Conservation (phyloP, 2,888 invertebrate species). For the Nymphalis polychloros region DNA sequence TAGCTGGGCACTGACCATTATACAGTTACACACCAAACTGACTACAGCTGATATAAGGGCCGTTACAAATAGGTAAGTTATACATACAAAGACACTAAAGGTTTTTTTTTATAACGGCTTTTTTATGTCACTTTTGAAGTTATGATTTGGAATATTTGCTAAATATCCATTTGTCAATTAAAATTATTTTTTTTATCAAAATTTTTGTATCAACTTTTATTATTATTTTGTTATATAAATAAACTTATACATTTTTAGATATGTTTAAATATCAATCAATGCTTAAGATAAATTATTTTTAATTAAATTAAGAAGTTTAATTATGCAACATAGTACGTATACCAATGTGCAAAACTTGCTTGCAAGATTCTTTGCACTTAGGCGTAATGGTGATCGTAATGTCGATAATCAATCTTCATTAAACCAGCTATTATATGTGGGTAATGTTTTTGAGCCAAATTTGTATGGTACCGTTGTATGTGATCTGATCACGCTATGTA, state of each 20-base stretch:
- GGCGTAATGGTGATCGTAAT: slow-evolving; percentile 33
- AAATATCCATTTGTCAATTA: neutral
- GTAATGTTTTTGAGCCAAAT: slow-evolving; percentile 30
- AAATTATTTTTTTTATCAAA: neutral
- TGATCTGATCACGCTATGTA: slow-evolving; percentile 14
- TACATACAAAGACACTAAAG: slow-evolving; percentile 3
- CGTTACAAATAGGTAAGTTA: slow-evolving; percentile 3
- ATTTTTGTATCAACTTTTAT: too few species aligned
- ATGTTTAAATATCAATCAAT: too few species aligned
- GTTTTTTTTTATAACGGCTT: neutral
- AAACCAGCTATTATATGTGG: slow-evolving; percentile 39
- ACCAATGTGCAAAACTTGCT: neutral
- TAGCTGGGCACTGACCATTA: slow-evolving; percentile 48
- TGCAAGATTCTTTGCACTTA: slow-evolving; percentile 14
- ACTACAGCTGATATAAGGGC: slow-evolving; percentile 21
- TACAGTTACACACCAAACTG: slow-evolving; percentile 47
- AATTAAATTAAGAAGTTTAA: neutral
- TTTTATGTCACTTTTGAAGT: neutral
- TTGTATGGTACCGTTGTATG: slow-evolving; percentile 27
- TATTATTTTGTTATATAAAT: too few species aligned
- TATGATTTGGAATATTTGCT: neutral
- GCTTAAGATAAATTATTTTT: too few species aligned
- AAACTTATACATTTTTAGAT: too few species aligned
- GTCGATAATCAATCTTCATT: slow-evolving; percentile 52
- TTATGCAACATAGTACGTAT: neutral